A percentile compares a stretch with the other conserved stretches of the same genome.
Evolutionary conservation across 2,113 vertebrate genomes (phyloP).

Genomic region (Odontesthes bonariensis): DNA sequence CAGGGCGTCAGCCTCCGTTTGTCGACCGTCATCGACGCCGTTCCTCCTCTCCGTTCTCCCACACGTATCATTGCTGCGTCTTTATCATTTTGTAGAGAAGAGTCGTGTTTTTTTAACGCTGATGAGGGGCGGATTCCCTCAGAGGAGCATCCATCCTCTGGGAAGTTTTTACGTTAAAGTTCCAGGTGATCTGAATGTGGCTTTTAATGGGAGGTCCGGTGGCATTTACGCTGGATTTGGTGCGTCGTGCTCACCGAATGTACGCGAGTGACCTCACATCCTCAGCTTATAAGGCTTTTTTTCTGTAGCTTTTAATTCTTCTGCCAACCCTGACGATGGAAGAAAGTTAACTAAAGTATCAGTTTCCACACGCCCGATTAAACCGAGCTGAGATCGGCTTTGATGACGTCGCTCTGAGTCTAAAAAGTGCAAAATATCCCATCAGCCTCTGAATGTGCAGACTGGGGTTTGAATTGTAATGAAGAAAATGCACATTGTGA

Average conservation of each 20-base stretch:
- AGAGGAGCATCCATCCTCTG: not conserved
- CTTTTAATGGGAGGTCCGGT: not conserved
- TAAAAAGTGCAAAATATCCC: not conserved
- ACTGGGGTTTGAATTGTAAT: not conserved
- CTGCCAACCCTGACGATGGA: not conserved
- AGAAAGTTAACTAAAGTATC: too few species aligned
- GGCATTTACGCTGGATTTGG: constrained; percentile 1
- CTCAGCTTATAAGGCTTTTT: not conserved
- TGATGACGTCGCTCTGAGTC: too few species aligned
- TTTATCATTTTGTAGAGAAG: constrained; percentile 24
- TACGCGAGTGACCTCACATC: constrained; percentile 14
- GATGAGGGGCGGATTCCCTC: not conserved
- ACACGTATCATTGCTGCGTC: constrained; percentile 13
- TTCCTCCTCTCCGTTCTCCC: not conserved
- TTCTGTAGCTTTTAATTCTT: not conserved
- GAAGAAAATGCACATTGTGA: not conserved
- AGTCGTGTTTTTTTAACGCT: constrained; percentile 2
- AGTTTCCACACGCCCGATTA: too few species aligned
- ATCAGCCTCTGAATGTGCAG: constrained; percentile 44
- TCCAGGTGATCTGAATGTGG: constrained; percentile 49
- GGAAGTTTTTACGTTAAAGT: constrained; percentile 30
- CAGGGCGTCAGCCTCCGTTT: not conserved
- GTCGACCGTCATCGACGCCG: constrained; percentile 19
- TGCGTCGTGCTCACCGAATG: constrained; percentile 52
- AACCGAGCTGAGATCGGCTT: too few species aligned